Conservation (phyloP, 2,797 vertebrate genomes). For the Muscicapa comitata region DNA sequence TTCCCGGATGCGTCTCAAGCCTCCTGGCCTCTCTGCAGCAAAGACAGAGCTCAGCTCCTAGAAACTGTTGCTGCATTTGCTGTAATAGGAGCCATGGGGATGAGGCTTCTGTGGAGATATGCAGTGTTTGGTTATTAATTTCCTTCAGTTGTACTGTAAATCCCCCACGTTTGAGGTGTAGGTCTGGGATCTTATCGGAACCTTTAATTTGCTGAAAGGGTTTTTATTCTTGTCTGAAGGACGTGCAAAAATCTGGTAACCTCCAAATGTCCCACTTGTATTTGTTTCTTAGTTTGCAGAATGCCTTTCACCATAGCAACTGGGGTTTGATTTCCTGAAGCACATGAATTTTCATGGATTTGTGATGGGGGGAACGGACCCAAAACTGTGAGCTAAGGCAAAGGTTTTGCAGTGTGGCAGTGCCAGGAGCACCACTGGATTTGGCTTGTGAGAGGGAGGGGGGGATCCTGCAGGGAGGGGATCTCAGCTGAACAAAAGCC, state of each 20-base stretch:
- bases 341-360: slow-evolving; percentile 43
- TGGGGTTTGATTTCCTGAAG: slow-evolving; percentile 35
- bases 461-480: background rate
- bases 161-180: background rate
- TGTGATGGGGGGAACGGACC: background rate
- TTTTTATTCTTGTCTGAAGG: background rate
- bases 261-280: slow-evolving; percentile 56
- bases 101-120: background rate
- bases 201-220: background rate
- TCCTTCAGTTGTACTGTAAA: background rate
- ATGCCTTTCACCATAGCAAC: slow-evolving; percentile 65
- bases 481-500: background rate
- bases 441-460: background rate
- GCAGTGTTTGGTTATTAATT: background rate
- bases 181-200: background rate
- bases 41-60: background rate
- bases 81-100: background rate
- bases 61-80: background rate
- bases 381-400: background rate
- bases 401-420: background rate
- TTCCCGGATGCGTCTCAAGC: rapidly evolving
- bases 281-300: slow-evolving; percentile 63
- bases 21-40: background rate
- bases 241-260: slow-evolving; percentile 30
- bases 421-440: background rate